Evolutionary conservation across 2,797 vertebrate genomes (phyloP), one percentile per base, ranked within the genome.

Genomic region (Cichlasoma orientale): DNA sequence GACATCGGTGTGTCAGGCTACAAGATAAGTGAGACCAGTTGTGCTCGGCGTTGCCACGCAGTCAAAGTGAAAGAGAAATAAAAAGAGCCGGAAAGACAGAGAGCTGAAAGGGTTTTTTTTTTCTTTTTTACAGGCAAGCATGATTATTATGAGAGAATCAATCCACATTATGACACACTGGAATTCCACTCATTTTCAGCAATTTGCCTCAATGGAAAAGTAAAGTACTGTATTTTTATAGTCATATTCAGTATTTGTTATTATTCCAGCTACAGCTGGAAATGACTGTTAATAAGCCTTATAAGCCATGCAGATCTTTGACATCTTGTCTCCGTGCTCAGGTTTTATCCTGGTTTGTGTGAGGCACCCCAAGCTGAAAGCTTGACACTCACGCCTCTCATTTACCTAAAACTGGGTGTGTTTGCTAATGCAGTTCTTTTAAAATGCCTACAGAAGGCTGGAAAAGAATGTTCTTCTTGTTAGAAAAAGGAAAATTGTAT

Each of bases 131-230:
- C 86, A 91, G 86, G 83, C 4, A 41, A 92, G 74, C 82, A 78
- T 77, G 77, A 84, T 92, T 92, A 89, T 92, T 92, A 92, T 88
- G 83, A 88, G 86, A 81, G 80, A 82, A 93, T 93, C 89, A 92
- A 84, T 94, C 86, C 88, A 90, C 88, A 92, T 93, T 92, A 93
- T 38, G 33, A 72, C 83, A 72, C 82, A 79, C 82, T 87, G 87
- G 84, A 81, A 82, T 86, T 88, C 82, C 84, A 76, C 83, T 92
- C 81, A 85, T 92, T 94, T 90, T 85, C 87, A 85, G 63, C 88
- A 78, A 31, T 16, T 80, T 78, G 74, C 72, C 77, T 87, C 61
- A 54, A 82, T 82, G 86, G 78, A 79, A 89, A 90, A 90, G 89
- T 82, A 86, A 83, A 82, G 81, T 86, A 80, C 78, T 86, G 81